These are phyloP conservation scores for Bursaphelenchus mucronatus DNA, from an alignment of 1,140 invertebrate species.

Conservation along the genomic window DNA sequence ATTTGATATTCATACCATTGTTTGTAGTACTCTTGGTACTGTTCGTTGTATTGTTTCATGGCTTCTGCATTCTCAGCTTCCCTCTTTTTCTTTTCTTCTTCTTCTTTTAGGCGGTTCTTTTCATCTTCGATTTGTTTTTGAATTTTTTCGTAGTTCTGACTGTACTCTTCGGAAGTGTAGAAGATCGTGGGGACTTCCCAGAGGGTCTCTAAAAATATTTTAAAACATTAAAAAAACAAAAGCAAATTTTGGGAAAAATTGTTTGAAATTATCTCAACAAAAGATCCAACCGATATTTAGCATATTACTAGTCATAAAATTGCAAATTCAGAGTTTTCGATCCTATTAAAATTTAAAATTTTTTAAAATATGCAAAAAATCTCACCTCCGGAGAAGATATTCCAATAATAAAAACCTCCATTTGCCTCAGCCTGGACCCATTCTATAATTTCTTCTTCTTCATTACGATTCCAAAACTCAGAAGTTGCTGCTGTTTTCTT, in stretches of 20 bases:
- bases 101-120: slow-evolving; percentile 16
- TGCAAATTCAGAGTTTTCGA: background rate
- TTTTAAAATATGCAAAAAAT: no score
- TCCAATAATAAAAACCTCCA: slow-evolving; percentile 75
- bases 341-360: background rate
- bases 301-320: background rate
- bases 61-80: slow-evolving; percentile 1
- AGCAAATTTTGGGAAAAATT: slow-evolving; percentile 7
- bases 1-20: background rate
- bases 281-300: background rate
- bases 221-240: no score
- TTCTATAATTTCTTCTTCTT: slow-evolving; percentile 61
- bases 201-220: slow-evolving; percentile 47
- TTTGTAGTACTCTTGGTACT: background rate
- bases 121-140: slow-evolving; percentile 16
- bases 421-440: slow-evolving; percentile 71
- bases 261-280: background rate
- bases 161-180: slow-evolving; percentile 58
- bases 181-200: slow-evolving; percentile 61
- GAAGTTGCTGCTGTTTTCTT: slow-evolving; percentile 40
- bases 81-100: slow-evolving; percentile 12
- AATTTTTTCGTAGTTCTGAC: slow-evolving; percentile 29
- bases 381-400: slow-evolving; percentile 73
- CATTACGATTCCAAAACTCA: slow-evolving; percentile 54
- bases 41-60: background rate